Evolutionary conservation across 2,888 invertebrate genomes (phyloP).

Genomic region (Eilema griseolum): DNA sequence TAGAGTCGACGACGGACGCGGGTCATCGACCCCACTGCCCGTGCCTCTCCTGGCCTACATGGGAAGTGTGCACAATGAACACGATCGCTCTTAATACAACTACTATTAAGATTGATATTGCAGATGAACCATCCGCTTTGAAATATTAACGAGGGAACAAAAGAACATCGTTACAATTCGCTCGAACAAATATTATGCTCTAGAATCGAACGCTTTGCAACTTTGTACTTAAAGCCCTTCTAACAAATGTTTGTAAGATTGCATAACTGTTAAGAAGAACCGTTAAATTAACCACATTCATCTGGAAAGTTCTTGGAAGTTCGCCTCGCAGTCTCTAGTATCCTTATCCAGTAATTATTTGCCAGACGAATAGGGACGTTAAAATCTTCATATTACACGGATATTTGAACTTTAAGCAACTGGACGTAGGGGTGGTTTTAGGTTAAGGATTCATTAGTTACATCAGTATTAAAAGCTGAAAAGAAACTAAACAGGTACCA

Average conservation of each 20-base stretch:
- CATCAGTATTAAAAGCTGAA: slow-evolving; percentile 26
- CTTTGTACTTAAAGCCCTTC: slow-evolving; percentile 58
- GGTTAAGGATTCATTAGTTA: slow-evolving; percentile 18
- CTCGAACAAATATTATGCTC: slow-evolving; percentile 40
- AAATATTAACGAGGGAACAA: slow-evolving; percentile 29
- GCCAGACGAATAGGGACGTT: slow-evolving; percentile 36
- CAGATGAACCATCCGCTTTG: slow-evolving; percentile 34
- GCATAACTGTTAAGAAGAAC: slow-evolving; percentile 67
- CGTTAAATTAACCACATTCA: slow-evolving; percentile 78
- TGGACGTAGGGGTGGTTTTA: slow-evolving; percentile 24
- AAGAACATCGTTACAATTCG: slow-evolving; percentile 33
- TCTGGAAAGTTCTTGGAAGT: slow-evolving; percentile 75
- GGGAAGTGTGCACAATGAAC: slow-evolving; percentile 49
- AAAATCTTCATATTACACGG: background rate
- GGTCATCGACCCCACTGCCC: slow-evolving; percentile 78
- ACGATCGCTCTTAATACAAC: slow-evolving; percentile 54
- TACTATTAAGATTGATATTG: slow-evolving; percentile 54
- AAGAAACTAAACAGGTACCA: slow-evolving; percentile 33
- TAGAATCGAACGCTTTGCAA: slow-evolving; percentile 45
- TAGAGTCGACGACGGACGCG: slow-evolving; percentile 60
- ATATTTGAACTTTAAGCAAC: slow-evolving; percentile 29
- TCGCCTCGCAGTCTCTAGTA: slow-evolving; percentile 62
- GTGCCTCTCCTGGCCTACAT: slow-evolving; percentile 84
- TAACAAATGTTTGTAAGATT: slow-evolving; percentile 66
- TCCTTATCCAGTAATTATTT: slow-evolving; percentile 66